Evolutionary conservation across 2,888 invertebrate genomes (phyloP).

Genomic region (Sphecodes monilicornis): DNA sequence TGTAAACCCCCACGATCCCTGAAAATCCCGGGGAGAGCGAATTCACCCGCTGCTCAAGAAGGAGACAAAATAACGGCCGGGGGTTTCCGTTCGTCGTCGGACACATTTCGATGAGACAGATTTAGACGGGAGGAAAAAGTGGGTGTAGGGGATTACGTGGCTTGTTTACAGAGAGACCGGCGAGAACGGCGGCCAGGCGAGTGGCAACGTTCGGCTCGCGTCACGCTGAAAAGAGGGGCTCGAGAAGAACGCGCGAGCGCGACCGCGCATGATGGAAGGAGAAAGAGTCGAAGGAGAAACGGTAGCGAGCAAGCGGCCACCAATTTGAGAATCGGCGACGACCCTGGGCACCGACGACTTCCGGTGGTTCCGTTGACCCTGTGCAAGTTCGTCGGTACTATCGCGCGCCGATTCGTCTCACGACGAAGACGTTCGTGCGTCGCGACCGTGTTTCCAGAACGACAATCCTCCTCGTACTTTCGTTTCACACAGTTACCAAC

Average conservation of each 20-base stretch:
- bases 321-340: slow-evolving; percentile 75
- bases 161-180: slow-evolving; percentile 69
- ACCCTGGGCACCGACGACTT: slow-evolving; percentile 79
- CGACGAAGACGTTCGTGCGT: background rate
- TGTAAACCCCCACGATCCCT: background rate
- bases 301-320: slow-evolving; percentile 51
- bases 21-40: slow-evolving; percentile 7
- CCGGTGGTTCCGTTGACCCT: slow-evolving; percentile 83
- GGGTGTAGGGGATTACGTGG: slow-evolving; percentile 72
- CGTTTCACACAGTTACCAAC: background rate
- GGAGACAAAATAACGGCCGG: slow-evolving; percentile 69
- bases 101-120: slow-evolving; percentile 73
- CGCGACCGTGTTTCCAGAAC: background rate
- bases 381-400: slow-evolving; percentile 62
- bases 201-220: slow-evolving; percentile 53
- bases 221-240: slow-evolving; percentile 44
- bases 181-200: slow-evolving; percentile 13
- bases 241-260: slow-evolving; percentile 11
- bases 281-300: background rate
- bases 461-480: background rate
- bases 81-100: slow-evolving; percentile 70
- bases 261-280: background rate
- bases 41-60: slow-evolving; percentile 23
- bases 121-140: slow-evolving; percentile 71
- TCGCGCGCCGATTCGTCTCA: background rate